Conservation (phyloP, 2,113 vertebrate genomes). For the Prionailurus viverrinus region DNA sequence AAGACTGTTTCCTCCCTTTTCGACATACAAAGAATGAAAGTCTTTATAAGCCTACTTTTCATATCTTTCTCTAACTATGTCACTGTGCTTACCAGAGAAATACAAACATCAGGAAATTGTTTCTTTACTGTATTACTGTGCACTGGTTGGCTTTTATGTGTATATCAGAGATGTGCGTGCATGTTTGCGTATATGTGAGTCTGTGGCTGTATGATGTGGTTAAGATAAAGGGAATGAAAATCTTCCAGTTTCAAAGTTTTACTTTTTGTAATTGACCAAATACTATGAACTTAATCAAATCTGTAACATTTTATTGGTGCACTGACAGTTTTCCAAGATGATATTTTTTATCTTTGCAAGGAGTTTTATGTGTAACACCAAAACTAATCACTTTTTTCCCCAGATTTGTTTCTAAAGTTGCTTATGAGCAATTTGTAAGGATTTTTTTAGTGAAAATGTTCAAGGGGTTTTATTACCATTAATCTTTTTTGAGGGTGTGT, state of each 20-base stretch:
- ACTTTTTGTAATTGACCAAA: neutral
- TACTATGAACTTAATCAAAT: neutral
- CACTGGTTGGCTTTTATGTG: neutral
- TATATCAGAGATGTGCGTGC: neutral
- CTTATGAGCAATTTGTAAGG: slow-evolving; percentile 82
- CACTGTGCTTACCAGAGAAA: neutral
- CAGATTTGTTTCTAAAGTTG: slow-evolving; percentile 84
- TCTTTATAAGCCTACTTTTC: neutral
- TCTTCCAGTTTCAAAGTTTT: slow-evolving; percentile 39
- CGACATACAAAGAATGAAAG: neutral
- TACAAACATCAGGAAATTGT: neutral
- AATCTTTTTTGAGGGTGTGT: slow-evolving; percentile 96
- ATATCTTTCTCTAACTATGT: neutral
- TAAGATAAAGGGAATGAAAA: neutral
- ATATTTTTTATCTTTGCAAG: slow-evolving; percentile 74
- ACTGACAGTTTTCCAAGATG: slow-evolving; percentile 67
- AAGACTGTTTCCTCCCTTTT: neutral
- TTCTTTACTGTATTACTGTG: neutral
- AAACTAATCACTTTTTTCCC: slow-evolving; percentile 69
- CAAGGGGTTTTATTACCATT: slow-evolving; percentile 93
- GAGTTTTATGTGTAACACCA: slow-evolving; percentile 72
- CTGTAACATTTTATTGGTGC: slow-evolving; percentile 41
- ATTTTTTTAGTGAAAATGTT: slow-evolving; percentile 85
- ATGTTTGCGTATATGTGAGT: neutral
- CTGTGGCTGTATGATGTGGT: neutral